Base-by-base conservation (phyloP, 2,888 invertebrate genomes). In the Anarsia innoxiella region DNA sequence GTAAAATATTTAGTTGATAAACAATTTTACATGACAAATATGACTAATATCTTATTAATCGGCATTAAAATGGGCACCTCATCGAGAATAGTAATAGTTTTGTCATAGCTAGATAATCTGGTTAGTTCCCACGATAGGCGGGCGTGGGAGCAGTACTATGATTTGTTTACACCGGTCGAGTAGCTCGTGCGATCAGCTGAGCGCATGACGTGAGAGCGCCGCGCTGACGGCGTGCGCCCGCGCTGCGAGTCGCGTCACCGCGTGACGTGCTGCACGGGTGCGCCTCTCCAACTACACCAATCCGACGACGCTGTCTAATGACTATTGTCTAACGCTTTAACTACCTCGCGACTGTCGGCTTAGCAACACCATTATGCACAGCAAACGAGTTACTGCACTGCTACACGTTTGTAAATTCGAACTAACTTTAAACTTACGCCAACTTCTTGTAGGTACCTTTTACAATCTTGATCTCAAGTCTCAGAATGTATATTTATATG, bases 131-230 rank as follows among this genome's bases (percentile, higher is more conserved):
- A 32, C 23, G 13, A 32, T 23, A 13, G 40, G 47, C 37, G 45
- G 50, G 74, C 76, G 79, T 78, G 77, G 77, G 74, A 70, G 73
- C 57, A 53, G 11, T 77, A 80, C 78, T 79, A 80, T 78, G 76
- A 76, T 80, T 77, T 79, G 79, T 80, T 82, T 80, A 80, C 76
- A 59, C 62, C 57, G 60, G 57, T 52, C 59, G 65, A 60, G 65
- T 56, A 61, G 33, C 33, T 26, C 39, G 61, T 55, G 62, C 72
- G 71, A 79, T 78, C 80, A 80, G 80, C 80, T 80, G 80, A 45
- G 59, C 61, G 61, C 42, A 61, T 74, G 76, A 73, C 74, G 77
- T 53, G 63, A 66, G 64, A 49, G 44, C 41, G 40, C 46, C n/a
- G 43, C 40, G 25, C 10, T 3, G 12, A 28, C n/a, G 28, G 5